Evolutionary conservation across 2,888 invertebrate genomes (phyloP), one percentile per base, ranked within the genome.

Genomic region (Criorhina ranunculi): DNA sequence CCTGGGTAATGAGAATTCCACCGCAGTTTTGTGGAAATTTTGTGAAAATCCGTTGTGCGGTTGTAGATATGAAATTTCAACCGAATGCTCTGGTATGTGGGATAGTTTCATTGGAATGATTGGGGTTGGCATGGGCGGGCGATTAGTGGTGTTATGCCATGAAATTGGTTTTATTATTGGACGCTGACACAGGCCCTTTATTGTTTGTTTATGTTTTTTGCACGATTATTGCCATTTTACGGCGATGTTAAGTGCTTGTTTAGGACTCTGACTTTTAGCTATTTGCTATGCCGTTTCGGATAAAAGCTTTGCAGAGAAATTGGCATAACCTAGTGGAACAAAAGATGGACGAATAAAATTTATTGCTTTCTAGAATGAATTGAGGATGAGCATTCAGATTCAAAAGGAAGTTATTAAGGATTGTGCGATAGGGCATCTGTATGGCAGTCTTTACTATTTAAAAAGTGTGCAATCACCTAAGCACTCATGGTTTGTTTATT

Each of bases 11-110:
- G 51, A 33, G 49, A 51, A 60, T 67, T 67, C 37, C 19, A 49
- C 59, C 51, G 76, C 12, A 59, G 67, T 67, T 76, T 59, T 37
- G 55, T 55, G 64, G 57, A 64, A 55, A 55, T 73, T 49, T 46
- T 42, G 49, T 66, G 35, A 49, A 64, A 64, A 51, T 66, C 33
- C 19, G 11, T 17, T 44, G 33, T 33, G 49, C 15, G 44, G 57
- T 40, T 46, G 29, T n/a, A 55, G 33, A 31, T 70, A 35, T 70
- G 57, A 44, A 57, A 55, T 69, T 69, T 57, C 19, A 53, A 35
- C 69, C 24, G 40, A 11, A 67, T 11, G n/a, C 24, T 1, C 24
- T 24, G 24, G 24, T 24, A 24, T 24, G 24, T 53, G 15, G 37
- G 35, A 2, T 17, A 51, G 49, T 64, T 66, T 51, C 55, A 31